Conservation (phyloP, 2,797 vertebrate species). For the Arremon aurantiirostris region DNA sequence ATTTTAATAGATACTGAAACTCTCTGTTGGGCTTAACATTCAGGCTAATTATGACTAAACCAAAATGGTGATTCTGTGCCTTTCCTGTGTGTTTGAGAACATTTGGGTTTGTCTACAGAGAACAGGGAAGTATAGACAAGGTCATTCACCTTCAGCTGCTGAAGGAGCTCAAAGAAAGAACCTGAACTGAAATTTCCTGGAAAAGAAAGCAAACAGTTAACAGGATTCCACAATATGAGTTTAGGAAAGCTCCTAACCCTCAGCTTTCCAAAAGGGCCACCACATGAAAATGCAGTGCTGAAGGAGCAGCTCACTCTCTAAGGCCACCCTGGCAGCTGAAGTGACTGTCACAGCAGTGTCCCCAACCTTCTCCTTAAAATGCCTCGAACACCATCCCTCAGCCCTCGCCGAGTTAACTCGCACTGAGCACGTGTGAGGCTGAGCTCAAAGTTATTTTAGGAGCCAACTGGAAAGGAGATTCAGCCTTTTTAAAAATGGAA, state of each 20-base stretch:
- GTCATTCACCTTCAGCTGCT: not conserved
- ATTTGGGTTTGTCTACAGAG: not conserved
- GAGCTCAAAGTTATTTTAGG: constrained; percentile 52
- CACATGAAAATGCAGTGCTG: not conserved
- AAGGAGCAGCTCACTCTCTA: not conserved
- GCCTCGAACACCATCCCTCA: not conserved
- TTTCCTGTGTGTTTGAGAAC: not conserved
- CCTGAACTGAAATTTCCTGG: not conserved
- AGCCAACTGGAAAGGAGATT: constrained; percentile 51
- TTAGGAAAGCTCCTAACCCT: not conserved
- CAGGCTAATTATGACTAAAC: not conserved
- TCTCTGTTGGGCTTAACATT: not conserved
- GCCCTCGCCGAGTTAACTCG: constrained; percentile 2
- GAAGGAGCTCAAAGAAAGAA: not conserved
- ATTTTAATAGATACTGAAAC: not conserved
- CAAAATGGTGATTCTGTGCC: not conserved
- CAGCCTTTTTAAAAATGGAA: constrained; percentile 32
- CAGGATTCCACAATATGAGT: not conserved
- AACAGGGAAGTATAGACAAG: not conserved
- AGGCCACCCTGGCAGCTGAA: not conserved
- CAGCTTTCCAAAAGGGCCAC: not conserved
- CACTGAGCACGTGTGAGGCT: not conserved
- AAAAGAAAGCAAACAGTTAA: not conserved
- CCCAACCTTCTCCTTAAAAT: constrained; percentile 2
- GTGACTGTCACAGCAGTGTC: not conserved